A percentile compares a stretch with the other conserved stretches of the same genome.
Evolutionary conservation across 2,888 invertebrate genomes (phyloP).

Genomic region (Brachylomia viminalis): DNA sequence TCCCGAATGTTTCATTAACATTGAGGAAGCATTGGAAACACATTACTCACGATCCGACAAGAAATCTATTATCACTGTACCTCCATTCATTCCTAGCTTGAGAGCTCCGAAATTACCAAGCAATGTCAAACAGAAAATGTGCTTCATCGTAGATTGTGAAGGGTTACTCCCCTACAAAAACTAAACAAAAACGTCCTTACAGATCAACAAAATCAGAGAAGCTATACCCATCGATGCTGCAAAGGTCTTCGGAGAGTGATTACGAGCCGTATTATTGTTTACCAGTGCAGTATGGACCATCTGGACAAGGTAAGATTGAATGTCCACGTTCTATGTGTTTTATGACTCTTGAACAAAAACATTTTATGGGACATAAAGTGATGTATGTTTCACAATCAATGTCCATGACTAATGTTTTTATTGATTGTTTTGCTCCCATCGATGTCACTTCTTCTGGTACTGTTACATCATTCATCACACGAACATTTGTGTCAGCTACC

Average conservation of each 20-base stretch:
- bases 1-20: background rate
- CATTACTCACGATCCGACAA: slow-evolving; percentile 1
- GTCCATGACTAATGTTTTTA: slow-evolving; percentile 38
- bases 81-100: slow-evolving; percentile 48
- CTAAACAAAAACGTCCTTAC: slow-evolving; percentile 71
- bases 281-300: slow-evolving; percentile 91
- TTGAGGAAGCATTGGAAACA: background rate
- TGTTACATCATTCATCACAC: slow-evolving; percentile 52
- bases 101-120: slow-evolving; percentile 37
- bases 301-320: slow-evolving; percentile 91
- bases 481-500: slow-evolving; percentile 42
- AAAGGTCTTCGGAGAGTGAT: slow-evolving; percentile 95
- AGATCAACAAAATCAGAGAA: slow-evolving; percentile 99
- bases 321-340: slow-evolving; percentile 11
- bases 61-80: background rate
- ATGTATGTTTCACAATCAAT: slow-evolving; percentile 22
- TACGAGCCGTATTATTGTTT: slow-evolving; percentile 96
- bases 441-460: slow-evolving; percentile 28
- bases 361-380: slow-evolving; percentile 42
- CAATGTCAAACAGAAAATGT: slow-evolving; percentile 47
- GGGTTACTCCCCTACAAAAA: background rate
- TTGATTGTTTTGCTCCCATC: slow-evolving; percentile 42
- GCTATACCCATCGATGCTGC: slow-evolving; percentile 97
- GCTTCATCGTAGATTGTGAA: slow-evolving; percentile 61
- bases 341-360: slow-evolving; percentile 30